phyloP scores from a whole-genome alignment of 2,113 vertebrate species.

The western clawed frog (Xenopus tropicalis) region UCB_Xtro_10.0 CM004445.2:23404501-23405000 shows the following conservation, averaged over 20 bases:
- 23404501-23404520: no score
- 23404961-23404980: neutral
- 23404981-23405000: slow-evolving; percentile 3
- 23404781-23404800: neutral
- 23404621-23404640: no score
- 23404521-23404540: no score
- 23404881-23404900: neutral
- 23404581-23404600: no score
- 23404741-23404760: neutral
- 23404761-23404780: neutral
- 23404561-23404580: no score
- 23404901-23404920: slow-evolving; percentile 4
- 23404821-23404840: neutral
- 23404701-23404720: no score
- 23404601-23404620: no score
- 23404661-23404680: no score
- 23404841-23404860: neutral
- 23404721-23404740: no score
- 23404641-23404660: no score
- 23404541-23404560: no score
- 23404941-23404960: slow-evolving; percentile 4
- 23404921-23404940: slow-evolving; percentile 8
- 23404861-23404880: neutral
- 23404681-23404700: no score
- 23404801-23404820: slow-evolving; percentile 2